Percentiles rank a stretch among this genome's conserved stretches.
These are phyloP conservation scores for Mormyrus hasselquistii DNA, from an alignment of 2,797 vertebrate genomes.

Conservation along the genomic window DNA sequence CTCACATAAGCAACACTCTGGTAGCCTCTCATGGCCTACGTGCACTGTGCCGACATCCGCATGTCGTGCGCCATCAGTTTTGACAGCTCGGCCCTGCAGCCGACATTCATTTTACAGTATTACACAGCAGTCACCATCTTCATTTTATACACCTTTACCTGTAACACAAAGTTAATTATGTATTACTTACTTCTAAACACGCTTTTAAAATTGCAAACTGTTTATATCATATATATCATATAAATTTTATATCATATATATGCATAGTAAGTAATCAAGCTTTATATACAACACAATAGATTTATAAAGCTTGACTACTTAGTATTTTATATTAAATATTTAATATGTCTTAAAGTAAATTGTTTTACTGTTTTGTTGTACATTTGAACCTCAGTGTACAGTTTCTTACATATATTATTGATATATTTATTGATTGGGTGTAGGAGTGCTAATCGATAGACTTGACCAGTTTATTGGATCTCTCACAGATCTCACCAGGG, in stretches of 20 bases:
- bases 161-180: not conserved
- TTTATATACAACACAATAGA: not conserved
- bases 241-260: constrained; percentile 10
- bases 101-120: not conserved
- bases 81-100: not conserved
- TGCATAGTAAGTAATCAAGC: constrained; percentile 5
- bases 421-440: not conserved
- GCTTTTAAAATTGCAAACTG: not conserved
- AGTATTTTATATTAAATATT: constrained; percentile 10
- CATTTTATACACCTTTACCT: not conserved
- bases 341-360: not conserved
- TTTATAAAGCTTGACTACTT: constrained; percentile 3
- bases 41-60: not conserved
- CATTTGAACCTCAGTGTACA: not conserved
- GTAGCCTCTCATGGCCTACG: not conserved
- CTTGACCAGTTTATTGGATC: not conserved
- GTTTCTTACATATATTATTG: not conserved
- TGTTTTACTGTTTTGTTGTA: constrained; percentile 1
- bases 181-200: not conserved
- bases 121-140: not conserved
- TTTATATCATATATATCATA: constrained; percentile 6
- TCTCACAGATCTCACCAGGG: not conserved
- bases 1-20: not conserved
- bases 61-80: not conserved
- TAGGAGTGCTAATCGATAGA: not conserved